A percentile compares a stretch with the other conserved stretches of the same genome.
phyloP scores from a whole-genome alignment of 1,140 invertebrate species.

The Cotesia glomerata region DNA sequence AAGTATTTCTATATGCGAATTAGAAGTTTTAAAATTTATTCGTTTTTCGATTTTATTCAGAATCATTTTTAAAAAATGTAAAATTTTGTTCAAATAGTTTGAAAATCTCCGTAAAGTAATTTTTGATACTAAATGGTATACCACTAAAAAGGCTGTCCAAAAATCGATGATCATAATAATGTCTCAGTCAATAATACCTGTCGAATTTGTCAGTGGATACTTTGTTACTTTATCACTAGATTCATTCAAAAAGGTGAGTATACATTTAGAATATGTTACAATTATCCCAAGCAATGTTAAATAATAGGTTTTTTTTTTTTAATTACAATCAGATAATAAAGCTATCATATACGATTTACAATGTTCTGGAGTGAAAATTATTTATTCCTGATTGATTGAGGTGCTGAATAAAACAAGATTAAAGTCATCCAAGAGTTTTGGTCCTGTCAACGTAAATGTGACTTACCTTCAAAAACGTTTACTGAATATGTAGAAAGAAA shows the following conservation, averaged over 20 bases:
- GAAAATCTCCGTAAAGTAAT: not conserved
- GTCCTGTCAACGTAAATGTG: no score
- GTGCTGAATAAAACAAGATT: no score
- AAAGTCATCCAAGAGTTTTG: no score
- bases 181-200: not conserved
- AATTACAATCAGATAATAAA: not conserved
- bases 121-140: not conserved
- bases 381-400: no score
- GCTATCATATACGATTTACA: not conserved
- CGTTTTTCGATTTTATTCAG: not conserved
- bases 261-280: not conserved
- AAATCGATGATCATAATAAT: not conserved
- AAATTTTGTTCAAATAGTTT: not conserved
- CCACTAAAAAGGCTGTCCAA: not conserved
- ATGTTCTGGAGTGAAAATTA: not conserved
- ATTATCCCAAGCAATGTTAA: not conserved
- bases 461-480: no score
- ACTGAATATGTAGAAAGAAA: no score
- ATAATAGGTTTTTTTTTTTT: not conserved
- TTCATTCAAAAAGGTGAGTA: not conserved
- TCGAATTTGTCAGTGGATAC: not conserved
- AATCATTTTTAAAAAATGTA: not conserved
- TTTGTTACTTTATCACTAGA: not conserved
- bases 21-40: no score
- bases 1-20: no score